A percentile compares a stretch with the other conserved stretches of the same genome.
These are phyloP conservation scores for Garrulus glandarius DNA, from an alignment of 2,797 vertebrate genomes.

Conservation along the genomic window DNA sequence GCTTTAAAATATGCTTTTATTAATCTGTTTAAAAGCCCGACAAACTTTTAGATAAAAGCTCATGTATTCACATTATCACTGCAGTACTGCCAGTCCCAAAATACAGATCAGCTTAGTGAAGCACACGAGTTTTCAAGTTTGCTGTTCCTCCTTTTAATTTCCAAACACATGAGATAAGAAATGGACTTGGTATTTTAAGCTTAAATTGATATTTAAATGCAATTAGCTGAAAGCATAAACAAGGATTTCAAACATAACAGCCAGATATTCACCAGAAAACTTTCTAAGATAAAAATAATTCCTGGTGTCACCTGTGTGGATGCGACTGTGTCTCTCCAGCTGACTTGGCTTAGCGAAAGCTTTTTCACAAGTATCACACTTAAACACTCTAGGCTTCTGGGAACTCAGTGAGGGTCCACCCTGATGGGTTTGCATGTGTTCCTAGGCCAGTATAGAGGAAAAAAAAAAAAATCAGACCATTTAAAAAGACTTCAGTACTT, in stretches of 20 bases:
- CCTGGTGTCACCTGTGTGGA: conserved; percentile 87
- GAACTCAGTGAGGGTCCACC: conserved; percentile 91
- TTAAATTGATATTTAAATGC: background rate
- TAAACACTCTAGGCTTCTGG: conserved; percentile 92
- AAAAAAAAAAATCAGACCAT: background rate
- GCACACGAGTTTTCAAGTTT: background rate
- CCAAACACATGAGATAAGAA: background rate
- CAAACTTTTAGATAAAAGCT: background rate
- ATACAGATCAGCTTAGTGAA: background rate
- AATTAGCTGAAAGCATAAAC: background rate
- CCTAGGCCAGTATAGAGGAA: conserved; percentile 70
- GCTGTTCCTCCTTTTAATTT: background rate
- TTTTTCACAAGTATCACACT: conserved; percentile 90
- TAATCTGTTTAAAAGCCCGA: background rate
- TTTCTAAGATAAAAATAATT: background rate
- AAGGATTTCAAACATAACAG: background rate
- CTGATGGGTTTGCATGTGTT: conserved; percentile 93
- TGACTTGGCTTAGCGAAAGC: conserved; percentile 97
- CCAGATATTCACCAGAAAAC: background rate
- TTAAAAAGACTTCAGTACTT: background rate
- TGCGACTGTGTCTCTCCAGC: conserved; percentile 93
- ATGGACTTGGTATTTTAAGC: background rate
- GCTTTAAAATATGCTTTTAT: background rate
- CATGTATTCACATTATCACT: background rate
- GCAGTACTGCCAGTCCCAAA: background rate